phyloP scores from a whole-genome alignment of 2,113 vertebrate species.

The Marmota flaviventris region DNA sequence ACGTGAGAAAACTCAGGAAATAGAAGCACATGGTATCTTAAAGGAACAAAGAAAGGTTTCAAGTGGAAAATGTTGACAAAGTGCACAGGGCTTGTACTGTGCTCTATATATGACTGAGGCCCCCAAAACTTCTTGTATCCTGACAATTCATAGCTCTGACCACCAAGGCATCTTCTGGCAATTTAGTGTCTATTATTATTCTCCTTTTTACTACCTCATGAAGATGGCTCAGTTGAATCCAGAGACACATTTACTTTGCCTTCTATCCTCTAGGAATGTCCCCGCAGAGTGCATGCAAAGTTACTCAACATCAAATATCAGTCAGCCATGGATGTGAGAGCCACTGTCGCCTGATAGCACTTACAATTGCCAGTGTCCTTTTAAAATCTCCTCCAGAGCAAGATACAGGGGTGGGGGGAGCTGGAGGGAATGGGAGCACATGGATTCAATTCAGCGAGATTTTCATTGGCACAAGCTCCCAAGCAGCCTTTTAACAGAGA shows the following conservation, averaged over 20 bases:
- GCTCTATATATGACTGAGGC: not conserved
- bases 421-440: not conserved
- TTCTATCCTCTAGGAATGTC: not conserved
- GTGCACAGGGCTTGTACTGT: not conserved
- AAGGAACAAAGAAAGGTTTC: not conserved
- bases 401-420: not conserved
- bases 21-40: not conserved
- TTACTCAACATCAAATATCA: slow-evolving; percentile 16
- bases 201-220: not conserved
- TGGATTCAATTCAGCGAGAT: not conserved
- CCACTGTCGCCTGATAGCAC: not conserved
- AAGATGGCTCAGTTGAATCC: not conserved
- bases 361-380: not conserved
- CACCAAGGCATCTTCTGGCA: not conserved
- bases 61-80: not conserved
- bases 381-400: slow-evolving; percentile 8
- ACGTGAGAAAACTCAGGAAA: not conserved
- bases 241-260: not conserved
- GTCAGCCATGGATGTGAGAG: not conserved
- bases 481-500: slow-evolving; percentile 82
- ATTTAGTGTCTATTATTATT: not conserved
- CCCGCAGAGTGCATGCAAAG: not conserved
- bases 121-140: not conserved
- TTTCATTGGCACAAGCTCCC: slow-evolving; percentile 64
- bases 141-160: not conserved